Evolutionary conservation across 1,140 invertebrate species (phyloP).

Genomic region (Acromyrmex echinatior): DNA sequence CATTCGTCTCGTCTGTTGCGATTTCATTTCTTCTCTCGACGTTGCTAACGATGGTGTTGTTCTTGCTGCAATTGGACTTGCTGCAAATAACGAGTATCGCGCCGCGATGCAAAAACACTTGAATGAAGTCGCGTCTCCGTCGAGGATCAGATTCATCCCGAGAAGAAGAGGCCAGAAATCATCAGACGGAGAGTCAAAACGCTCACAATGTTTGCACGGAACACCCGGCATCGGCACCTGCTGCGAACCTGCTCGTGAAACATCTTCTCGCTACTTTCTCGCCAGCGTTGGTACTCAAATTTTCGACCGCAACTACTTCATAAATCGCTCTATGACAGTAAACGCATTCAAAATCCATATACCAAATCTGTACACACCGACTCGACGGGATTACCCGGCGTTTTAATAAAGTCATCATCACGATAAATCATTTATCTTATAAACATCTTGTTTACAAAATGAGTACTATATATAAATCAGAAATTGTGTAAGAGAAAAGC

Average conservation of each 20-base stretch:
- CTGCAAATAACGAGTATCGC: constrained; percentile 40
- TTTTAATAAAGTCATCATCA: neutral
- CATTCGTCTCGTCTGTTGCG: constrained; percentile 11
- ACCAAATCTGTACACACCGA: neutral
- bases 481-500: neutral
- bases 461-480: neutral
- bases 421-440: neutral
- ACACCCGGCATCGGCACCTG: constrained; percentile 71
- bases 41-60: constrained; percentile 3
- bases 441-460: neutral
- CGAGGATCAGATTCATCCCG: constrained; percentile 30
- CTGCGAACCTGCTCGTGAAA: constrained; percentile 45
- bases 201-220: constrained; percentile 35
- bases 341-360: neutral
- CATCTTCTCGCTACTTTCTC: constrained; percentile 48
- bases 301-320: neutral
- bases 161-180: constrained; percentile 30
- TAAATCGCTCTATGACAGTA: constrained; percentile 26
- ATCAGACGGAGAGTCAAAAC: constrained; percentile 56
- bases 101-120: constrained; percentile 24
- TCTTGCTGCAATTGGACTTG: constrained; percentile 26
- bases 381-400: neutral
- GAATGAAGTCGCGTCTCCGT: constrained; percentile 7
- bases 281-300: constrained; percentile 36
- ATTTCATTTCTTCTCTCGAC: neutral